A percentile compares a stretch with the other conserved stretches of the same genome.
phyloP scores from a whole-genome alignment of 2,888 invertebrate genomes.

The Camptogramma bilineatum region DNA sequence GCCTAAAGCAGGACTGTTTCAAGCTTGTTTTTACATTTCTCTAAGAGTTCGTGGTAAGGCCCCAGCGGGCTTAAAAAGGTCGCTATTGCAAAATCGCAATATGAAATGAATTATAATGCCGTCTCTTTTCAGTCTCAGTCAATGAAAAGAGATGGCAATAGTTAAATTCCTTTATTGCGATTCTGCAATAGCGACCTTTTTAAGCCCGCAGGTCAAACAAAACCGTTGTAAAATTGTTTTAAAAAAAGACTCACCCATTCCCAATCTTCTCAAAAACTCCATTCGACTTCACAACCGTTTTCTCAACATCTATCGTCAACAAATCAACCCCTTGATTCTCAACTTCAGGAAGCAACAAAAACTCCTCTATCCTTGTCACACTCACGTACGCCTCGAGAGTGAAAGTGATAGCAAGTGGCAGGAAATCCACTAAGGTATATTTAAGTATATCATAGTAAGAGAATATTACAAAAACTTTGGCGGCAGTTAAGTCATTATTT shows the following conservation, averaged over 20 bases:
- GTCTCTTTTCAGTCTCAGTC: no score
- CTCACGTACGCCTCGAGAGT: slow-evolving; percentile 92
- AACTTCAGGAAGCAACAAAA: slow-evolving; percentile 79
- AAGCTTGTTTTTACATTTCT: no score
- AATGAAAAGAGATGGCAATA: no score
- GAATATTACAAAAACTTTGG: slow-evolving; percentile 91
- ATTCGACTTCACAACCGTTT: slow-evolving; percentile 49
- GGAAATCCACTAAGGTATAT: slow-evolving; percentile 91
- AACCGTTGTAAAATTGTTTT: not conserved
- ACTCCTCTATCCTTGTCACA: slow-evolving; percentile 89
- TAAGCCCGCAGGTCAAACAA: no score
- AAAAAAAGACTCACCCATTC: slow-evolving; percentile 67
- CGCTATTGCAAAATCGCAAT: no score
- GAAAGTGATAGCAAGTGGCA: slow-evolving; percentile 91
- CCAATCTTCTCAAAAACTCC: slow-evolving; percentile 78
- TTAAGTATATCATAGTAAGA: slow-evolving; percentile 93
- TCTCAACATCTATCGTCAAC: slow-evolving; percentile 66
- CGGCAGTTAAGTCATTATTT: slow-evolving; percentile 89
- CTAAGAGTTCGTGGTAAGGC: no score
- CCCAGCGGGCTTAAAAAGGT: no score
- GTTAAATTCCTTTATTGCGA: no score
- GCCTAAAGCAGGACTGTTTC: no score
- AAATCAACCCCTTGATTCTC: slow-evolving; percentile 69
- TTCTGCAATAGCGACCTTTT: no score
- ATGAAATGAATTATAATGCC: no score